Evolutionary conservation across 1,140 invertebrate genomes (phyloP).

Genomic region (Bemisia tabaci): DNA sequence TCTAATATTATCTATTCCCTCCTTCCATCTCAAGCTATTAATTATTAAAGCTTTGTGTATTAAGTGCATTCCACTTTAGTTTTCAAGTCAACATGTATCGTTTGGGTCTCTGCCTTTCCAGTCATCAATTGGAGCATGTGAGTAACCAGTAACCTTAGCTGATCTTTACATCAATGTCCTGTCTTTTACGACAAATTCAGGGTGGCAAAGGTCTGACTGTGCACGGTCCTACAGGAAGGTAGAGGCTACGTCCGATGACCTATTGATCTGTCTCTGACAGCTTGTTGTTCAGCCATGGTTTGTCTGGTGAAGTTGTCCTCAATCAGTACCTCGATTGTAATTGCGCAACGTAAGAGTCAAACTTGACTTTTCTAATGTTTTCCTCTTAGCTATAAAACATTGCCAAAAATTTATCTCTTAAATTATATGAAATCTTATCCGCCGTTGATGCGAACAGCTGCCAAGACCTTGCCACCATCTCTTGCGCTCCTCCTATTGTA

Average conservation of each 20-base stretch:
- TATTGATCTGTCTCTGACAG: not conserved
- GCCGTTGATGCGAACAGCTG: too few species aligned
- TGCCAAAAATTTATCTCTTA: too few species aligned
- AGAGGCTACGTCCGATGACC: not conserved
- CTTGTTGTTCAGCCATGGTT: not conserved
- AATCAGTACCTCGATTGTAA: too few species aligned
- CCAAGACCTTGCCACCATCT: too few species aligned
- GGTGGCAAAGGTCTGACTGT: too few species aligned
- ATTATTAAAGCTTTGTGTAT: not conserved
- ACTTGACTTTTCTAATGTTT: too few species aligned
- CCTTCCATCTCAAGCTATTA: not conserved
- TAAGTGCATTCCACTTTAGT: not conserved
- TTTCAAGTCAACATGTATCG: not conserved
- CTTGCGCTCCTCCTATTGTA: too few species aligned
- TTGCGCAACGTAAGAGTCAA: too few species aligned
- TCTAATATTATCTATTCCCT: not conserved
- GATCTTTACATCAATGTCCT: not conserved
- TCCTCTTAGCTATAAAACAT: too few species aligned
- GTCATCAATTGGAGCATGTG: not conserved
- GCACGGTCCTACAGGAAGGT: too few species aligned
- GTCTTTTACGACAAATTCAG: too few species aligned
- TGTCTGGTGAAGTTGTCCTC: not conserved
- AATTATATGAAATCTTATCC: too few species aligned
- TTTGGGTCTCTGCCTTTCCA: not conserved
- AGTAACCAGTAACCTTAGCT: not conserved